Evolutionary conservation across 2,888 invertebrate genomes (phyloP), one percentile per base, ranked within the genome.

Genomic region (Autographa gamma): DNA sequence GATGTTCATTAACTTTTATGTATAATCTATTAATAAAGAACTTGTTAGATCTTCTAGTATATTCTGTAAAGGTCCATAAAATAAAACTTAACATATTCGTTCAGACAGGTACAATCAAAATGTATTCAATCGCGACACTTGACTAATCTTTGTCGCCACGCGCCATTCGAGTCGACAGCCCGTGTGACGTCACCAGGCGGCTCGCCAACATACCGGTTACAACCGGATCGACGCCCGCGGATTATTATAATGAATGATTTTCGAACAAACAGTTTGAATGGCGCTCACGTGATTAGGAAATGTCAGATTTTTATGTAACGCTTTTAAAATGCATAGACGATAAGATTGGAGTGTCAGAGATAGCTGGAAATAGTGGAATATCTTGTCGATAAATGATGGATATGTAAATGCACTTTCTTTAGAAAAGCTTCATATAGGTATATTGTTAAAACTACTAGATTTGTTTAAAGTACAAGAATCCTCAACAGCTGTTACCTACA

Each of bases 111-210:
- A 54, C 9, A 54, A 52, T 38, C 19, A 1, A 25, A 56, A 11
- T 48, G 14, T 11, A n/a, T 18, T 32, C 18, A 58, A 16, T 60
- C 32, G 31, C 52, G 48, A 18, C n/a, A 61, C 60, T 66, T 61
- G 72, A 67, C 25, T 64, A 56, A 43, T 61, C 54, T 34, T 67
- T 68, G 72, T 67, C 54, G 65, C 62, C 52, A 58, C 68, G 62
- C 52, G 16, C 31, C 9, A 32, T 61, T 34, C 41, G 18, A 31
- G 68, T 61, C 61, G 59, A 18, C 41, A 5, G 63, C 73, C 63
- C 73, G 14, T 43, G 69, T 81, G 82, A 87, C 88, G 86, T 86
- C 87, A 88, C 74, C 52, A 38, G 86, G 83, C 83, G 68, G 69
- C 61, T 61, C 74, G 86, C 83, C 87, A 86, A 69, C 58, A 14